Evolutionary conservation across 53 echinoderm and acorn worm genomes (phyloP).

Genomic region (Antedon mediterranea): DNA sequence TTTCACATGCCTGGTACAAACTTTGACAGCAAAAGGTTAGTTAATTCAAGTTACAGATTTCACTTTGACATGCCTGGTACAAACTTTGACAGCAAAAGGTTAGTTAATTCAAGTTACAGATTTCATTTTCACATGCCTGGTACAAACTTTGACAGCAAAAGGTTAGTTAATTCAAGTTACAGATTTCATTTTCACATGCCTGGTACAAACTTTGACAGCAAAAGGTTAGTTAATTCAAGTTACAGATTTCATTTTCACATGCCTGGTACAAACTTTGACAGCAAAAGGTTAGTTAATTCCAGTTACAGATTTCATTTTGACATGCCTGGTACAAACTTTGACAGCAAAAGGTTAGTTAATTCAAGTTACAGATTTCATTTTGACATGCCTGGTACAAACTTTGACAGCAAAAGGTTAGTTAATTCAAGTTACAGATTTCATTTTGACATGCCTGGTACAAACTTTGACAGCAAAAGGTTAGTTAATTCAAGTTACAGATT

Average conservation of each 20-base stretch:
- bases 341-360: constrained; percentile 62
- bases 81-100: constrained; percentile 97
- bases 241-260: constrained; percentile 83
- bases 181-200: constrained; percentile 94
- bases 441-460: constrained; percentile 92
- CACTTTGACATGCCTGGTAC: constrained; percentile 97
- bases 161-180: constrained; percentile 37
- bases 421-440: too few species aligned
- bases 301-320: too few species aligned
- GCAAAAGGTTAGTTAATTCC: constrained; percentile 53
- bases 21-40: constrained; percentile 91
- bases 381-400: constrained; percentile 97
- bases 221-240: constrained; percentile 46
- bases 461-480: constrained; percentile 95
- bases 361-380: too few species aligned
- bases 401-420: constrained; percentile 81
- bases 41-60: too few species aligned
- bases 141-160: constrained; percentile 95
- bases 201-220: constrained; percentile 96
- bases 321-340: constrained; percentile 98
- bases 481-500: too few species aligned
- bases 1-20: constrained; percentile 96
- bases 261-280: constrained; percentile 98
- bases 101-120: too few species aligned
- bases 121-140: constrained; percentile 94